Evolutionary conservation across 2,113 vertebrate genomes (phyloP).

Genomic region (Microcebus murinus): DNA sequence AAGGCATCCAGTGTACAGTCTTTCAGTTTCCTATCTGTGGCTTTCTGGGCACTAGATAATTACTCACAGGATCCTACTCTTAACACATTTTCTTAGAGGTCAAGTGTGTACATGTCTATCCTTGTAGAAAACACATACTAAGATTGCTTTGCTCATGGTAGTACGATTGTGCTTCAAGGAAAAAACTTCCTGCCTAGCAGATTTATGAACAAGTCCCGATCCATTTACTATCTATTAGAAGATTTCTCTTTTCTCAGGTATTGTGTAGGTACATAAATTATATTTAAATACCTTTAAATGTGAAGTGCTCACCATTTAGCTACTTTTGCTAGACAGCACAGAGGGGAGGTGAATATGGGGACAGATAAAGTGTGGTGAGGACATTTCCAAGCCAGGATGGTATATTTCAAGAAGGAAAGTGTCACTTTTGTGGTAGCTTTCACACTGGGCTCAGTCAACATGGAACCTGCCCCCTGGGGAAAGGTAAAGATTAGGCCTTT

Average conservation of each 20-base stretch:
- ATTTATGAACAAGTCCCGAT: neutral
- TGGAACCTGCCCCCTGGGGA: neutral
- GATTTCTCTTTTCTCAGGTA: neutral
- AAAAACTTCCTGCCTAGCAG: neutral
- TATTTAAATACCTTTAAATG: neutral
- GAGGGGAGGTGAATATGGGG: neutral
- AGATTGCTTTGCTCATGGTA: neutral
- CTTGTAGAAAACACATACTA: neutral
- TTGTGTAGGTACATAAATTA: neutral
- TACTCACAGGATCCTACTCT: neutral
- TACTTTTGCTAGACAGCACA: neutral
- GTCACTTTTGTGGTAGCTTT: neutral
- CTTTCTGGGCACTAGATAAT: neutral
- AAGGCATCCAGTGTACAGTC: neutral
- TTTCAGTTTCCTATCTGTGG: neutral
- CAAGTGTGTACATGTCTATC: neutral
- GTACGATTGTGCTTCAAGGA: neutral
- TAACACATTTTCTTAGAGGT: neutral
- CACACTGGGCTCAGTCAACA: neutral
- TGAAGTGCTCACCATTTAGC: neutral
- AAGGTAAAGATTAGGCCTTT: neutral
- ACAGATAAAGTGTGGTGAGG: neutral
- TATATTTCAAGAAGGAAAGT: neutral
- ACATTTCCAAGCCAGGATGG: neutral
- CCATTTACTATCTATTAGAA: neutral